A percentile compares a stretch with the other conserved stretches of the same genome.
Conservation (phyloP, 1,140 invertebrate genomes). For the Mycetomoellerius zeteki region DNA sequence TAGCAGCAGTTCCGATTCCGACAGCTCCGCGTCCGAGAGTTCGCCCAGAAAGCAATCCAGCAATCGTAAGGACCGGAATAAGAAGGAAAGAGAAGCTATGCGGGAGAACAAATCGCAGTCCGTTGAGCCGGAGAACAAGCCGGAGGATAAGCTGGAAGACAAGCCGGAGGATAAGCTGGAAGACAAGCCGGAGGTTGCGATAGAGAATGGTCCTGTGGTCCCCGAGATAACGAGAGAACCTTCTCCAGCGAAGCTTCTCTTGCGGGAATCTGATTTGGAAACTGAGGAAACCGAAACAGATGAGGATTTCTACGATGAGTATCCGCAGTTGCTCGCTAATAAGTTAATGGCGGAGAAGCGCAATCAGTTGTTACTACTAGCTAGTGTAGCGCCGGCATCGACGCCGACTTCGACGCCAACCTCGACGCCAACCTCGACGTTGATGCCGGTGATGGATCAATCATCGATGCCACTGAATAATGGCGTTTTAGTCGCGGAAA, state of each 20-base stretch:
- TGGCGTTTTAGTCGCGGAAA: constrained; percentile 85
- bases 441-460: constrained; percentile 77
- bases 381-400: constrained; percentile 85
- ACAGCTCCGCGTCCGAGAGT: constrained; percentile 88
- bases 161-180: constrained; percentile 79
- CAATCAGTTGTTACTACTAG: constrained; percentile 89
- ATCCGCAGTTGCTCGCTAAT: constrained; percentile 91
- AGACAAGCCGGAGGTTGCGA: constrained; percentile 79
- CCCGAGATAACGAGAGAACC: constrained; percentile 17
- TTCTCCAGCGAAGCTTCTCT: constrained; percentile 70
- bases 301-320: constrained; percentile 94
- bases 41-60: constrained; percentile 83
- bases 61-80: constrained; percentile 80
- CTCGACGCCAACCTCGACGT: constrained; percentile 32
- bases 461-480: constrained; percentile 86
- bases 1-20: constrained; percentile 91
- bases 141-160: constrained; percentile 78
- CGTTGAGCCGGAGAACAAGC: constrained; percentile 73
- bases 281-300: constrained; percentile 94
- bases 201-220: constrained; percentile 36
- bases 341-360: constrained; percentile 92
- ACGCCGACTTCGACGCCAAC: constrained; percentile 53
- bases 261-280: constrained; percentile 93
- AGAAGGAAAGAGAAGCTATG: constrained; percentile 79
- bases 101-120: constrained; percentile 68